phyloP scores from a whole-genome alignment of 2,797 vertebrate species.

The Anableps anableps region DNA sequence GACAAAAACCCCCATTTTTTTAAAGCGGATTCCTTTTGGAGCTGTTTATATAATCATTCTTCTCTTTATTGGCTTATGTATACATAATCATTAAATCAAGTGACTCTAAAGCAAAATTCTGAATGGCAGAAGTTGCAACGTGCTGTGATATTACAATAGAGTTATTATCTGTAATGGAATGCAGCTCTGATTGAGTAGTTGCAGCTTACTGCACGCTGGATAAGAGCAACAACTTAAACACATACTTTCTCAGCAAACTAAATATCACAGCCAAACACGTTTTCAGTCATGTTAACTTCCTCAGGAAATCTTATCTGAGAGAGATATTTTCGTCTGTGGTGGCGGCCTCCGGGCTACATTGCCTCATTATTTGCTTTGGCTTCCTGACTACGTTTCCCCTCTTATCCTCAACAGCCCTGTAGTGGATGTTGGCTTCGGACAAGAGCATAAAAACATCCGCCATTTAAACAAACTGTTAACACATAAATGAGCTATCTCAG shows the following conservation, averaged over 20 bases:
- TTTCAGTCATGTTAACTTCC: constrained; percentile 74
- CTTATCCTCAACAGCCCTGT: constrained; percentile 71
- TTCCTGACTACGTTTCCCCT: constrained; percentile 76
- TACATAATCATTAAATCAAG: constrained; percentile 8
- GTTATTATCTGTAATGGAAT: constrained; percentile 40
- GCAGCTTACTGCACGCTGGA: constrained; percentile 33
- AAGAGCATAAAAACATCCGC: constrained; percentile 75
- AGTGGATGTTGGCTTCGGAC: constrained; percentile 68
- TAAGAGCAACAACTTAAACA: constrained; percentile 52
- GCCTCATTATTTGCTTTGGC: constrained; percentile 79
- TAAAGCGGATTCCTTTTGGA: not conserved
- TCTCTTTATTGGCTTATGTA: not conserved
- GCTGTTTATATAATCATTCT: not conserved
- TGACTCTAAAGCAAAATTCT: constrained; percentile 20
- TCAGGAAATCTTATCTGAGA: constrained; percentile 71
- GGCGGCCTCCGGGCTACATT: constrained; percentile 61
- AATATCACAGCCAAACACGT: constrained; percentile 70
- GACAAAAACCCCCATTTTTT: not conserved
- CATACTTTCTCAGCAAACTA: constrained; percentile 65
- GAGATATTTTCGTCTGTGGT: constrained; percentile 70
- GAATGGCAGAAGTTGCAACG: constrained; percentile 6
- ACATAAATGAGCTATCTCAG: constrained; percentile 71
- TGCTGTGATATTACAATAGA: constrained; percentile 8
- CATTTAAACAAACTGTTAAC: constrained; percentile 79
- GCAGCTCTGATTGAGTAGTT: constrained; percentile 49